Evolutionary conservation across 2,797 vertebrate genomes (phyloP).

Genomic region (Cynodonichthys magdalenae): DNA sequence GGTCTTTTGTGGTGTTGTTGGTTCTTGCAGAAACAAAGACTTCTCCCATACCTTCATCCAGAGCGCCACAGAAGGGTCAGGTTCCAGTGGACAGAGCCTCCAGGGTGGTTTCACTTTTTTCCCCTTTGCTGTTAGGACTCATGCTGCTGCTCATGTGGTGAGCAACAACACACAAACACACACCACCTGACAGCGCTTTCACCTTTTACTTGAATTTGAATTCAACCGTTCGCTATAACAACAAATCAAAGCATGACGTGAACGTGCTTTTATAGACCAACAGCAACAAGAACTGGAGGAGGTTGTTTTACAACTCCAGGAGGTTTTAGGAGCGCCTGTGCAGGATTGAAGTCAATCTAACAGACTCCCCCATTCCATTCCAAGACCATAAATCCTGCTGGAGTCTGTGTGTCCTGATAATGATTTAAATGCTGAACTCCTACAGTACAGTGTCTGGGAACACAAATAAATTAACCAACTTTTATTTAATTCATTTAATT

Average conservation of each 20-base stretch:
- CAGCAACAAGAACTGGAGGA: constrained; percentile 23
- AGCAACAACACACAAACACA: constrained; percentile 29
- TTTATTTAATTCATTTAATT: not conserved
- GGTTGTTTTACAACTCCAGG: constrained; percentile 39
- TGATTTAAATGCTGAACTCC: not conserved
- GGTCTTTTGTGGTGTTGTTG: constrained; percentile 36
- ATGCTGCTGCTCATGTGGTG: constrained; percentile 77
- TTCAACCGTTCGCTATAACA: constrained; percentile 35
- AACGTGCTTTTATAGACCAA: constrained; percentile 35
- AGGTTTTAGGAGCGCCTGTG: not conserved
- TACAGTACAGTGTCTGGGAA: not conserved
- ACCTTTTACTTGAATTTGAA: constrained; percentile 43
- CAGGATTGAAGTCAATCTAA: not conserved
- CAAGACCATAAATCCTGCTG: not conserved
- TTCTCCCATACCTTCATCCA: constrained; percentile 81
- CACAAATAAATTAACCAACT: not conserved
- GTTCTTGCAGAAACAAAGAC: constrained; percentile 78
- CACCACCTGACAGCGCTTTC: constrained; percentile 8
- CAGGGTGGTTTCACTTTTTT: constrained; percentile 63
- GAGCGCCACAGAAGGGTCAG: constrained; percentile 75
- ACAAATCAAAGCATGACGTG: constrained; percentile 32
- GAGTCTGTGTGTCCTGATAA: not conserved
- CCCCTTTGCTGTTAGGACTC: constrained; percentile 74
- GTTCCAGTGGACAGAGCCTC: constrained; percentile 69
- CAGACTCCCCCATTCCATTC: not conserved